Percentiles rank a stretch among this genome's conserved stretches.
Conservation (phyloP, 2,888 invertebrate genomes). For the Hylaea fasciaria region DNA sequence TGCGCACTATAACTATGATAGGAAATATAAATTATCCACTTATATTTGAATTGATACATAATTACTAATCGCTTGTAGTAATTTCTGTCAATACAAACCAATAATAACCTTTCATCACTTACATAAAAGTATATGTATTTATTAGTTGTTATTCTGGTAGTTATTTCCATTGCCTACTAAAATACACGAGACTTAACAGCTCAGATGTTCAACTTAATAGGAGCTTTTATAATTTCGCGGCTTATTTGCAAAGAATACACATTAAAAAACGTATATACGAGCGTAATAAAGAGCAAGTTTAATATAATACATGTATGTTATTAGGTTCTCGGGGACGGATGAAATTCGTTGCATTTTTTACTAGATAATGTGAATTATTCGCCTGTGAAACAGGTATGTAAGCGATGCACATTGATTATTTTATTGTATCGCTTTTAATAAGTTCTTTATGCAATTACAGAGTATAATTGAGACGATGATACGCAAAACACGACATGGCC, state of each 20-base stretch:
- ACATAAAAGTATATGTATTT: background rate
- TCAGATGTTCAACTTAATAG: conserved; percentile 30
- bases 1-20: no score
- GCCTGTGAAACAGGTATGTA: conserved; percentile 7
- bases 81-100: conserved; percentile 1
- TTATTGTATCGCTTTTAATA: conserved; percentile 34
- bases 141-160: background rate
- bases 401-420: conserved; percentile 28
- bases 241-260: conserved; percentile 43
- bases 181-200: conserved; percentile 19
- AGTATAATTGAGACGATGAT: conserved; percentile 28
- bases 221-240: conserved; percentile 40
- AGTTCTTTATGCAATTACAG: conserved; percentile 30
- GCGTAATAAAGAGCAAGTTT: conserved; percentile 37
- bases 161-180: background rate
- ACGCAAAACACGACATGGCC: conserved; percentile 23
- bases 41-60: background rate
- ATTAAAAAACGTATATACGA: conserved; percentile 42
- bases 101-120: background rate
- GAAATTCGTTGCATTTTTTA: conserved; percentile 38
- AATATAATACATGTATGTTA: conserved; percentile 35
- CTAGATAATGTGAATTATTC: conserved; percentile 23
- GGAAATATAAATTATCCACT: background rate
- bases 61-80: background rate
- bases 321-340: conserved; percentile 25